These are phyloP conservation scores for Margaritifera margaritifera DNA, from an alignment of 2,888 invertebrate species.

Conservation along the genomic window DNA sequence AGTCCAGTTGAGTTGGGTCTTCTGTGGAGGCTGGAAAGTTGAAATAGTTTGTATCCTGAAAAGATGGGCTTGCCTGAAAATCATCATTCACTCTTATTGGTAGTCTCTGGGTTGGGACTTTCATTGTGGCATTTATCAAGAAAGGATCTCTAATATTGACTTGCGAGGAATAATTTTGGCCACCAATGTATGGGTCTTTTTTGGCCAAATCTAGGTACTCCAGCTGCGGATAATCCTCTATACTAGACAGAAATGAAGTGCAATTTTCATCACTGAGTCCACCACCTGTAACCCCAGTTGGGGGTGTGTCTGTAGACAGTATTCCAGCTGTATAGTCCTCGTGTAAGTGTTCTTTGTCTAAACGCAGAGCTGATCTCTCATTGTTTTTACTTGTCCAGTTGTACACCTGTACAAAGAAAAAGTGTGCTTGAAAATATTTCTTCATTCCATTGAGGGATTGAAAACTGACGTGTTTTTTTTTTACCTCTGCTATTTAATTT, in stretches of 20 bases:
- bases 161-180: conserved; percentile 23
- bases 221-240: conserved; percentile 22
- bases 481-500: too few relatives aligned
- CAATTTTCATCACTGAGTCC: conserved; percentile 15
- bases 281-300: too few relatives aligned
- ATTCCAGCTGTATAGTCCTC: too few relatives aligned
- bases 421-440: too few relatives aligned
- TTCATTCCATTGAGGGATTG: too few relatives aligned
- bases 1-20: conserved; percentile 40
- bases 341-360: too few relatives aligned
- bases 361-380: too few relatives aligned
- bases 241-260: conserved; percentile 11
- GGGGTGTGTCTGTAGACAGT: too few relatives aligned
- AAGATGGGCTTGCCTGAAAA: conserved; percentile 28
- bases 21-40: conserved; percentile 35
- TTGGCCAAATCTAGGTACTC: conserved; percentile 34
- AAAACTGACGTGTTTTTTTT: too few relatives aligned
- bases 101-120: neutral
- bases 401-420: too few relatives aligned
- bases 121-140: conserved; percentile 32
- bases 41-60: conserved; percentile 33
- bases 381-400: too few relatives aligned
- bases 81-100: conserved; percentile 13
- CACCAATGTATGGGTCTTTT: conserved; percentile 38
- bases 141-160: conserved; percentile 36